Conservation (phyloP, 1,140 invertebrate genomes). For the Hyles vespertilio region DNA sequence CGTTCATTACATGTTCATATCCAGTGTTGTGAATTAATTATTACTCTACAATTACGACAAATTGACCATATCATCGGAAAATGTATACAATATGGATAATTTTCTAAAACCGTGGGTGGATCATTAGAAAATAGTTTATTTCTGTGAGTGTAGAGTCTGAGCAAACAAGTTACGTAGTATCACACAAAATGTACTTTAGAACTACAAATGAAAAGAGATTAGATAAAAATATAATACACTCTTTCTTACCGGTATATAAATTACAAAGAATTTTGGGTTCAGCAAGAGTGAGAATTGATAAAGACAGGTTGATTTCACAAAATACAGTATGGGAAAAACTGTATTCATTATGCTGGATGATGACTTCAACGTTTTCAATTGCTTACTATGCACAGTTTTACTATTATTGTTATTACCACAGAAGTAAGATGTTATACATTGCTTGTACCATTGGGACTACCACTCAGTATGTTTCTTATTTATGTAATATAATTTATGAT, state of each 20-base stretch:
- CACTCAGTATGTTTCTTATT: neutral
- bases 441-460: neutral
- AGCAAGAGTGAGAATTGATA: slow-evolving; percentile 6
- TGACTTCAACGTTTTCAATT: slow-evolving; percentile 1
- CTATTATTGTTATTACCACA: slow-evolving; percentile 6
- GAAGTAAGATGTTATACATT: slow-evolving; percentile 1
- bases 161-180: no score
- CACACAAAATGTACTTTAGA: no score
- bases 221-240: slow-evolving; percentile 7
- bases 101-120: no score
- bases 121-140: no score
- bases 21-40: no score
- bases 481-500: neutral
- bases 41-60: no score
- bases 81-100: no score
- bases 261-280: slow-evolving; percentile 9
- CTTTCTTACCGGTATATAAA: slow-evolving; percentile 7
- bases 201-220: slow-evolving; percentile 1
- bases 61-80: no score
- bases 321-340: slow-evolving; percentile 6
- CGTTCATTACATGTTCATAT: no score
- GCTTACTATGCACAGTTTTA: slow-evolving; percentile 2
- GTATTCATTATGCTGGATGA: slow-evolving; percentile 12
- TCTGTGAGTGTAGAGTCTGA: no score
- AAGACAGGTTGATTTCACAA: neutral